These are phyloP conservation scores for Heptranchias perlo DNA, from an alignment of 2,113 vertebrate genomes.

Conservation along the genomic window DNA sequence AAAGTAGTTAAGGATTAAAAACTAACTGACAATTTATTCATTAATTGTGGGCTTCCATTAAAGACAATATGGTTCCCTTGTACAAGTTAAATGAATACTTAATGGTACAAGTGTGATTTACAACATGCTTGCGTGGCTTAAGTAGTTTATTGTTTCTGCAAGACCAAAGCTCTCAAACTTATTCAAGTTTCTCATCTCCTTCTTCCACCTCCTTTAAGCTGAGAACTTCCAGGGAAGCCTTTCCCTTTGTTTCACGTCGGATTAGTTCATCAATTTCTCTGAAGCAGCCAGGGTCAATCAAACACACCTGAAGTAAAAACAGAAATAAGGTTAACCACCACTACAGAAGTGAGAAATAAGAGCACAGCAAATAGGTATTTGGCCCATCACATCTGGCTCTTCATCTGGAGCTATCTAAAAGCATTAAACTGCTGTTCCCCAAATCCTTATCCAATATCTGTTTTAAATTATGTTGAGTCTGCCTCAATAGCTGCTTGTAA, in stretches of 20 bases:
- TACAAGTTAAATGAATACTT: neutral
- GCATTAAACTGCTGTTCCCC: neutral
- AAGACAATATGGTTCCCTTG: neutral
- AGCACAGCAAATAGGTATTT: neutral
- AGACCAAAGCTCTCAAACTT: conserved; percentile 38
- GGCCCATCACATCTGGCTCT: neutral
- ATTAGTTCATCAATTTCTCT: conserved; percentile 93
- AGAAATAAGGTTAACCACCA: neutral
- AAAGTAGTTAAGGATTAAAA: neutral
- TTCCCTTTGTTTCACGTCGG: conserved; percentile 85
- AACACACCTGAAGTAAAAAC: conserved; percentile 68
- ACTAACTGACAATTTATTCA: neutral
- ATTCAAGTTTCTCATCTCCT: conserved; percentile 86
- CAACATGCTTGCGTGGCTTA: neutral
- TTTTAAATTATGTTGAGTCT: neutral
- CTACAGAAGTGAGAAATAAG: neutral
- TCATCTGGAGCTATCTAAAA: neutral
- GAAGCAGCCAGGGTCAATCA: conserved; percentile 93
- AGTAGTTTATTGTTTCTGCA: neutral
- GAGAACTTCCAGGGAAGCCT: conserved; percentile 83
- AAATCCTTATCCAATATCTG: neutral
- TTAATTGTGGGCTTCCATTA: neutral
- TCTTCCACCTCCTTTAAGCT: conserved; percentile 93
- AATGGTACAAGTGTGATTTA: neutral
- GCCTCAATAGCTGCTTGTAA: neutral